Percentiles rank a stretch among this genome's conserved stretches.
Evolutionary conservation across 92 coral and sea anemone species (phyloP).

Genomic region (Meandrina meandrites): DNA sequence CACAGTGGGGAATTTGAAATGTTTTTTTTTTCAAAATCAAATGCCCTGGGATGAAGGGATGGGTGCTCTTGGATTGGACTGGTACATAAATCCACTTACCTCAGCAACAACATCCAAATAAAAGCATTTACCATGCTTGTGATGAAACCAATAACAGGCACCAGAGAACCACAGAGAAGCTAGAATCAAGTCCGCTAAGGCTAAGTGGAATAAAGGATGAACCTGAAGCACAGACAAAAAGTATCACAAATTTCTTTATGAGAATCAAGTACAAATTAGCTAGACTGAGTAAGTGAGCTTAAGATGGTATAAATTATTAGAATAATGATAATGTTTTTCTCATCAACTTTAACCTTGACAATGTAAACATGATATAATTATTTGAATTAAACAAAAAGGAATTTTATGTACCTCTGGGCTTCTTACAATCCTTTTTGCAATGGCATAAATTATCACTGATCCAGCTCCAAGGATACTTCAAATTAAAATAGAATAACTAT

Average conservation of each 20-base stretch:
- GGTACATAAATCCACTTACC: constrained; percentile 66
- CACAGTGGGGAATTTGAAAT: too few species aligned
- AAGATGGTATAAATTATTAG: too few species aligned
- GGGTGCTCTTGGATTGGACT: too few species aligned
- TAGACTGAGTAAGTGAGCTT: not conserved
- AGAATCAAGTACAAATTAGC: not conserved
- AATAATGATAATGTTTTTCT: too few species aligned
- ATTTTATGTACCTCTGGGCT: constrained; percentile 68
- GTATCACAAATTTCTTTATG: not conserved
- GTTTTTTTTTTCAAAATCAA: too few species aligned
- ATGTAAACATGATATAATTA: too few species aligned
- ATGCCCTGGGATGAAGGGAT: too few species aligned
- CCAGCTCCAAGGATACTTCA: constrained; percentile 80
- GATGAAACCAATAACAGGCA: constrained; percentile 59
- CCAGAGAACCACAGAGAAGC: constrained; percentile 78
- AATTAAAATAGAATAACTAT: not conserved
- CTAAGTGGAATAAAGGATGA: constrained; percentile 83
- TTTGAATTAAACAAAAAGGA: too few species aligned
- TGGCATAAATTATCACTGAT: constrained; percentile 72
- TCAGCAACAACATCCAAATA: constrained; percentile 75
- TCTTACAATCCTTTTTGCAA: constrained; percentile 62
- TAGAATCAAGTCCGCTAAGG: constrained; percentile 81
- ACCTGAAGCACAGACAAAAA: constrained; percentile 54
- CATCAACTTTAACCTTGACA: too few species aligned
- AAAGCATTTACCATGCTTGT: constrained; percentile 52